A percentile compares a stretch with the other conserved stretches of the same genome.
These are phyloP conservation scores for Himalopsyche tibetana DNA, from an alignment of 2,888 invertebrate species.

Conservation along the genomic window DNA sequence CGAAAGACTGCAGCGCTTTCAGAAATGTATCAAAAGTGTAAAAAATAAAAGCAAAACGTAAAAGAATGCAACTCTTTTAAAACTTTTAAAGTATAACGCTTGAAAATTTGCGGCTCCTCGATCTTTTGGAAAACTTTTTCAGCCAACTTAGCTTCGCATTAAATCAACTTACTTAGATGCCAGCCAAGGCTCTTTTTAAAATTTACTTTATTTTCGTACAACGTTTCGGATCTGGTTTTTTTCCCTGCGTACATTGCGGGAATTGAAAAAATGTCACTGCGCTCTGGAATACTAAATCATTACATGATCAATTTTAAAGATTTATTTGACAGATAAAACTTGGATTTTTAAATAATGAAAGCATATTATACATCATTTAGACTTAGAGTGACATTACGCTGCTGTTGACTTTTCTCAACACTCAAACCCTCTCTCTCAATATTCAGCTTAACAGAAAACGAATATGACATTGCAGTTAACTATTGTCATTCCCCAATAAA, in stretches of 20 bases:
- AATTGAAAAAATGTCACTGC: too few species aligned
- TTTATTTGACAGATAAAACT: too few species aligned
- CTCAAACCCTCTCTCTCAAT: too few species aligned
- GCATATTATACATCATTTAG: too few species aligned
- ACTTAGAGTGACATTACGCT: too few species aligned
- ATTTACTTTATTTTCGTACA: background rate
- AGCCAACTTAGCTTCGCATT: background rate
- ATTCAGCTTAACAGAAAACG: too few species aligned
- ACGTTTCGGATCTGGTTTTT: constrained; percentile 1
- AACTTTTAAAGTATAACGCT: constrained; percentile 30
- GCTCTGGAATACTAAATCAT: too few species aligned
- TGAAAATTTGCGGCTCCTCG: constrained; percentile 12
- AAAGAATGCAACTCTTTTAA: constrained; percentile 8
- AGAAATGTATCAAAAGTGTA: background rate
- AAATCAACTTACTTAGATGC: background rate
- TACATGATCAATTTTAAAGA: too few species aligned
- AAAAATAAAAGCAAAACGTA: background rate
- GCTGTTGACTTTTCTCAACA: too few species aligned
- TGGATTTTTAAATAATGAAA: too few species aligned
- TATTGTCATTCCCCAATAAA: too few species aligned
- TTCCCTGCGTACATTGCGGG: background rate
- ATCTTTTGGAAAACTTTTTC: background rate
- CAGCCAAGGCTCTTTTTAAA: background rate
- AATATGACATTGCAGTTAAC: too few species aligned
- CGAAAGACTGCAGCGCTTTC: background rate